Base-by-base conservation (phyloP, 2,113 vertebrate genomes). In the Monopterus albus region DNA sequence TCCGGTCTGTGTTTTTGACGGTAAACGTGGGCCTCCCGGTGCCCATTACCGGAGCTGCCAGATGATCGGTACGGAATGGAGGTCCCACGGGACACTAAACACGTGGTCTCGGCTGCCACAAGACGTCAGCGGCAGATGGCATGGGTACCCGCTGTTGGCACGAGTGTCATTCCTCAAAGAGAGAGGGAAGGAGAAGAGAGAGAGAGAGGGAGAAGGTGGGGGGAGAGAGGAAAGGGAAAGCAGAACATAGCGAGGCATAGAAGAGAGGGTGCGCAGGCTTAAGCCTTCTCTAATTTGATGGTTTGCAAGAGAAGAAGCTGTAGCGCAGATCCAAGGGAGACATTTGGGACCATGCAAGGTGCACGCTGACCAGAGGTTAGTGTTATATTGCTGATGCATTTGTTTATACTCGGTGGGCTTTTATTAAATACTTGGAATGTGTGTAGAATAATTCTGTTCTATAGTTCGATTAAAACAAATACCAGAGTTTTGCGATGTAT, bases 91-190 rank as follows among this genome's bases (percentile, higher is more conserved):
- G 97, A 96, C 93, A 78, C 88, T 87, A 91, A 87, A 91, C 97
- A 98, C 95, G 95, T 99, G 97, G 95, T 95, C 95, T 92, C 93
- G 92, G 93, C 95, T 96, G 96, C 95, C 97, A 96, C 90, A 92
- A 96, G 96, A 98, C 96, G 96, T 98, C 96, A 98, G 96, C 95
- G 96, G 97, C 98, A 99, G 97, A 98, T 99, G 98, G 98, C 96
- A 98, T 95, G 95, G 96, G 96, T 98, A 99, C 96, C 96, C 96
- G 96, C 95, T 95, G 96, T 94, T 98, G 97, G 98, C 97, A 98
- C 95, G 95, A 95, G 96, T 99, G 97, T 98, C 96, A 98, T 95
- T 98, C 96, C 97, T 96, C 96, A 92, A 86, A 91, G 89, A 91
- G 87, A 86, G 87, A 89, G 89, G 64, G 81, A 83, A 77, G 59